These are phyloP conservation scores for Drosophila nr. medialis DNA, from an alignment of 2,888 invertebrate species.

Conservation along the genomic window DNA sequence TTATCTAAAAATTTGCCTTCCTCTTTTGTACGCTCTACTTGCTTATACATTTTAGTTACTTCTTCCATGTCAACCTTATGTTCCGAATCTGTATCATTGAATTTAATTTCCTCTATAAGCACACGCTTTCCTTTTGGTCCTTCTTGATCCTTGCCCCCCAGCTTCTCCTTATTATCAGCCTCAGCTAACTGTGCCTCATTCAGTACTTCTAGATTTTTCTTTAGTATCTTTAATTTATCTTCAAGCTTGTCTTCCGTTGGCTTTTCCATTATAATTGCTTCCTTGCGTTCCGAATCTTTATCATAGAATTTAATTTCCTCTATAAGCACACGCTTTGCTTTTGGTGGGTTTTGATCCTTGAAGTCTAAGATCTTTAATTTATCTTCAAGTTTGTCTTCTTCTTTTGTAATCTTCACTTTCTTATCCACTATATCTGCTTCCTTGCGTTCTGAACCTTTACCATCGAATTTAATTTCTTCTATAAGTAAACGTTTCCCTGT, in stretches of 20 bases:
- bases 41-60: too few species aligned
- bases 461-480: neutral
- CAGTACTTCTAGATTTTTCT: conserved; percentile 25
- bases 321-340: conserved; percentile 32
- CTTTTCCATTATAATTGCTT: neutral
- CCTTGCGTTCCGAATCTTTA: neutral
- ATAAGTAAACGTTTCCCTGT: neutral
- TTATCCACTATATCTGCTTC: too few species aligned
- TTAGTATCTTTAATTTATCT: neutral
- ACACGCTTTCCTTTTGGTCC: neutral
- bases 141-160: neutral
- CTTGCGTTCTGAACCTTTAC: neutral
- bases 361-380: conserved; percentile 13
- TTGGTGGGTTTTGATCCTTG: neutral
- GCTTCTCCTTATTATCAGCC: neutral
- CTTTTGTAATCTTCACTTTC: too few species aligned
- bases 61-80: too few species aligned
- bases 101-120: neutral
- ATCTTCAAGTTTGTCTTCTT: neutral
- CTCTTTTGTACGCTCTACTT: too few species aligned
- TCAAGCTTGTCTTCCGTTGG: neutral
- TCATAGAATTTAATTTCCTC: conserved; percentile 28
- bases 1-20: neutral
- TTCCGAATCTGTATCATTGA: neutral
- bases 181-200: neutral